phyloP scores from a whole-genome alignment of 2,113 vertebrate genomes.

The Gallinago media region DNA sequence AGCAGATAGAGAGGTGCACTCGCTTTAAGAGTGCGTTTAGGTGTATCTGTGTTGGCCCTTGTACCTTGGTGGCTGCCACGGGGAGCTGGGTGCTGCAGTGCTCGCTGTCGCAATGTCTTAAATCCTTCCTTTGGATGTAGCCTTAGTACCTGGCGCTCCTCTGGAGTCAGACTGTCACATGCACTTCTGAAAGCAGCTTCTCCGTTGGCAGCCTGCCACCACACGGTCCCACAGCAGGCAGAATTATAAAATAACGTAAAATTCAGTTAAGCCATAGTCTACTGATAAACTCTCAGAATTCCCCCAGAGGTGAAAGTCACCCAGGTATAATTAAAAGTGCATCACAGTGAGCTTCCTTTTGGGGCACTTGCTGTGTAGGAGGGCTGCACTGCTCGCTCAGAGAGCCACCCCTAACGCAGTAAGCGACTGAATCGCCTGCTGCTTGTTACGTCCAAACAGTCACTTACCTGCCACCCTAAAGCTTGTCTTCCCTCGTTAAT shows the following conservation, averaged over 20 bases:
- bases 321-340: accelerated
- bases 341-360: accelerated
- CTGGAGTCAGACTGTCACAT: neutral
- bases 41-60: neutral
- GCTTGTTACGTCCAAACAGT: neutral
- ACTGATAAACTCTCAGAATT: neutral
- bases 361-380: neutral
- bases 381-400: neutral
- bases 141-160: neutral
- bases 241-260: neutral
- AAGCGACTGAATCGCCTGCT: neutral
- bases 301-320: neutral
- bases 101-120: accelerated
- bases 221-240: neutral
- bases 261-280: too few species aligned
- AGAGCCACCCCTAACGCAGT: accelerated
- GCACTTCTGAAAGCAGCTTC: neutral
- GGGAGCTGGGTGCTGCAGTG: neutral
- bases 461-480: neutral
- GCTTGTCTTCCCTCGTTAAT: neutral
- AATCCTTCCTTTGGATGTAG: neutral
- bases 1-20: neutral
- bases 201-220: accelerated
- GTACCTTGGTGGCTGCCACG: accelerated
- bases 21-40: neutral